Evolutionary conservation across 1,140 invertebrate genomes (phyloP), one percentile per base, ranked within the genome.

Genomic region (Platyscapa corneri): DNA sequence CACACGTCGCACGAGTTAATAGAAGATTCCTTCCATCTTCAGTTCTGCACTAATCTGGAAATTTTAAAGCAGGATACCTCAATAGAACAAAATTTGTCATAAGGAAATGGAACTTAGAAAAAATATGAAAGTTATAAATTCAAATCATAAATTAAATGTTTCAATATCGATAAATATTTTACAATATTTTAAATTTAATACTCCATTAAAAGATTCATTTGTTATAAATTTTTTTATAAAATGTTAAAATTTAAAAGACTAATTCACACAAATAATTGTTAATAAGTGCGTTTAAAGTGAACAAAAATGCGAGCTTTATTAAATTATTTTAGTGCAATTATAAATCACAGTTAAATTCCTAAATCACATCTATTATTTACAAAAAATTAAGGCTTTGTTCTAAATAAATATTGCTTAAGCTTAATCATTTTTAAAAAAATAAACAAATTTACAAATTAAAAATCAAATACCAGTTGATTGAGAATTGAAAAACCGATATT

Each of bases 11-110:
- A 86, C 72, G 78, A 86, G 84, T 86, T 86, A 74, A 74, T 85
- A 81, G 75, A 84, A 84, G 83, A 85, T 85, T 80, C 77, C 67
- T 82, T 85, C 70, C 78, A 81, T 85, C 72, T 82, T 85, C 79
- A 74, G 30, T 72, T 85, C 70, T 76, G 53, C 46, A 23, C 78
- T 81, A 75, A 76, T 81, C 78, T 85, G 84, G 79, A 85, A 85
- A 81, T 67, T 23, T 76, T 81, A 82, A 84, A 85, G 65, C 78
- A 85, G 67, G 78, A 49, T 76, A 85, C 53, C 72, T 85, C 84
- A 65, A 60, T 39, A 65, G 32, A 85, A 85, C 46, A 67, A 81
- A 53, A 23, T 72, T n/a, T 75, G 5, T 7, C 65, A 16, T n/a
- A 75, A 46, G 37, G 42, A 82, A 34, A 30, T 56, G 70, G 56